Conservation (phyloP, 2,888 invertebrate genomes). For the Clivina fossor region DNA sequence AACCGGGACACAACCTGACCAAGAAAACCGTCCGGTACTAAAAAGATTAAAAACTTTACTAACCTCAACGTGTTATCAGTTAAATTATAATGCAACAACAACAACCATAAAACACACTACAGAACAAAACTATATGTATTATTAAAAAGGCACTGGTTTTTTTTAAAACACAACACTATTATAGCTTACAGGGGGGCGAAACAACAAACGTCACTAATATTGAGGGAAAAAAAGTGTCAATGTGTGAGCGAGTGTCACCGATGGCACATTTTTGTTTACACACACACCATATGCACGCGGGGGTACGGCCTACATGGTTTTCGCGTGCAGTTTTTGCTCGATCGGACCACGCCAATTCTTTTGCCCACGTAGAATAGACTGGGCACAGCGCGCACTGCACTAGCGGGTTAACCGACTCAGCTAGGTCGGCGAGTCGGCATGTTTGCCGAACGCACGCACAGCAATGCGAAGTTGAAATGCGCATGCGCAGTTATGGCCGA, state of each 20-base stretch:
- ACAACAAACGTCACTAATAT: no score
- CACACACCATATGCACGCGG: constrained; percentile 48
- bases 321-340: constrained; percentile 20
- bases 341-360: constrained; percentile 21
- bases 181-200: no score
- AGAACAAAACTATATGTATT: no score
- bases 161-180: no score
- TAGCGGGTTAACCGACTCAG: constrained; percentile 3
- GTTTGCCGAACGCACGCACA: background rate
- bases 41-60: constrained; percentile 8
- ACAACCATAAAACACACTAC: constrained; percentile 8
- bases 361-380: constrained; percentile 23
- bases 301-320: constrained; percentile 32
- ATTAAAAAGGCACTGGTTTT: no score
- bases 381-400: constrained; percentile 15
- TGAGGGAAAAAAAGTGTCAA: no score
- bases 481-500: constrained; percentile 3
- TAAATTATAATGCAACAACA: background rate
- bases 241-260: constrained; percentile 32
- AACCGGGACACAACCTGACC: constrained; percentile 16
- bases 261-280: constrained; percentile 44
- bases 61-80: constrained; percentile 2
- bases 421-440: background rate
- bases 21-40: constrained; percentile 4
- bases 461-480: background rate